These are phyloP conservation scores for Caenorhabditis sp. DNA, from an alignment of 2,888 invertebrate genomes.

Conservation along the genomic window DNA sequence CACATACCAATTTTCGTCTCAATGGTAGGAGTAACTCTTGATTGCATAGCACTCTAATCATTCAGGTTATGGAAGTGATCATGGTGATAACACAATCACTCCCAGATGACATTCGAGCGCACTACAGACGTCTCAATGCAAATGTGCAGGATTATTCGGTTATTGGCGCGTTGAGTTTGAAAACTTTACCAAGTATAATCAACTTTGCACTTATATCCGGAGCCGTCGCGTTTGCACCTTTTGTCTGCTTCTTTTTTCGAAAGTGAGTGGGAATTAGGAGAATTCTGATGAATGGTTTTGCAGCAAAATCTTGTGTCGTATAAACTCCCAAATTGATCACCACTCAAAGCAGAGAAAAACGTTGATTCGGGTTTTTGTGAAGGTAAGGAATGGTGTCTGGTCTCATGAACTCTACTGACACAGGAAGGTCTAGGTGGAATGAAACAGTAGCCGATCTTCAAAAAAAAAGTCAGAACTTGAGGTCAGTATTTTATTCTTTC, in stretches of 20 bases:
- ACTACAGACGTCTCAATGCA: constrained; percentile 5
- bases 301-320: constrained; percentile 34
- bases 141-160: constrained; percentile 32
- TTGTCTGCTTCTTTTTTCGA: constrained; percentile 31
- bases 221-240: constrained; percentile 31
- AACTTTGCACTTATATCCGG: constrained; percentile 39
- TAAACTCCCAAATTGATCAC: constrained; percentile 41
- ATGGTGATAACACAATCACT: constrained; percentile 40
- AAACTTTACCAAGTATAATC: constrained; percentile 37
- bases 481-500: too few species aligned
- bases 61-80: constrained; percentile 34
- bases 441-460: too few species aligned
- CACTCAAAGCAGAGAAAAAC: constrained; percentile 28
- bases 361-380: constrained; percentile 38
- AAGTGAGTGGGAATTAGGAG: constrained; percentile 17
- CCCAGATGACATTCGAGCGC: constrained; percentile 16
- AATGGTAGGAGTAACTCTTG: constrained; percentile 7
- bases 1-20: constrained; percentile 37
- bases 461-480: too few species aligned
- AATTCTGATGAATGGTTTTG: background rate
- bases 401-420: too few species aligned
- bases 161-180: constrained; percentile 32
- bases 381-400: constrained; percentile 7
- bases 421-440: too few species aligned
- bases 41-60: background rate